Evolutionary conservation across 2,888 invertebrate species (phyloP).

Genomic region (Stenichneumon culpator): DNA sequence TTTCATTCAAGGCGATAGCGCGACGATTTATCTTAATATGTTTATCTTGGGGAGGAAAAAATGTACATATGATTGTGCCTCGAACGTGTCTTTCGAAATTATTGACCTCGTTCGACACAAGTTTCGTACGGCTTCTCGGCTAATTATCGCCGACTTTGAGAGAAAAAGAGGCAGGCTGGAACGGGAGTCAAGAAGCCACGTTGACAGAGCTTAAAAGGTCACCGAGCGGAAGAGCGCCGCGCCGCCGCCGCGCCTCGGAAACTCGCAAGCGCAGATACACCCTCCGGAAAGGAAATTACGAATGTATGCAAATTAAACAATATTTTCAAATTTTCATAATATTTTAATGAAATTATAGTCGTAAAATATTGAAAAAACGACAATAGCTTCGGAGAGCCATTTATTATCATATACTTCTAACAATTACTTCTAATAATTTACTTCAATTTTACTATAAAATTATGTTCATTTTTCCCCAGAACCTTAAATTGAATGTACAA

Average conservation of each 20-base stretch:
- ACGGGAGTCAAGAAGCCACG: constrained; percentile 47
- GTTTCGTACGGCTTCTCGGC: constrained; percentile 53
- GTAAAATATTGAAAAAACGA: no score
- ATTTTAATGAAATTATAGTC: no score
- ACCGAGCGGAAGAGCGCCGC: constrained; percentile 50
- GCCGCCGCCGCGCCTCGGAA: constrained; percentile 44
- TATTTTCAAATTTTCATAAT: neutral
- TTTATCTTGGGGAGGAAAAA: neutral
- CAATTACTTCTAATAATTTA: no score
- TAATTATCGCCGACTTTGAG: constrained; percentile 68
- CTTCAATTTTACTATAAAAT: no score
- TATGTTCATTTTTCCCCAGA: no score
- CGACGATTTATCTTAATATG: no score
- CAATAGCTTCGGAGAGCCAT: no score
- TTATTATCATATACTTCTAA: no score
- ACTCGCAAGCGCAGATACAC: constrained; percentile 45
- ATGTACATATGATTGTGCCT: neutral
- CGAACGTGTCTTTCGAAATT: constrained; percentile 19
- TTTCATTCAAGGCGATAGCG: neutral
- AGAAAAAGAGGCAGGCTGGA: constrained; percentile 21
- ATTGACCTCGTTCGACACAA: constrained; percentile 29
- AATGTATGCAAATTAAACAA: constrained; percentile 1
- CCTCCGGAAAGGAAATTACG: constrained; percentile 21
- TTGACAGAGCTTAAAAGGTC: constrained; percentile 62
- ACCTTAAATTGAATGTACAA: no score